Base-by-base conservation (phyloP, 2,113 vertebrate genomes). In the Takifugu bimaculatus region DNA sequence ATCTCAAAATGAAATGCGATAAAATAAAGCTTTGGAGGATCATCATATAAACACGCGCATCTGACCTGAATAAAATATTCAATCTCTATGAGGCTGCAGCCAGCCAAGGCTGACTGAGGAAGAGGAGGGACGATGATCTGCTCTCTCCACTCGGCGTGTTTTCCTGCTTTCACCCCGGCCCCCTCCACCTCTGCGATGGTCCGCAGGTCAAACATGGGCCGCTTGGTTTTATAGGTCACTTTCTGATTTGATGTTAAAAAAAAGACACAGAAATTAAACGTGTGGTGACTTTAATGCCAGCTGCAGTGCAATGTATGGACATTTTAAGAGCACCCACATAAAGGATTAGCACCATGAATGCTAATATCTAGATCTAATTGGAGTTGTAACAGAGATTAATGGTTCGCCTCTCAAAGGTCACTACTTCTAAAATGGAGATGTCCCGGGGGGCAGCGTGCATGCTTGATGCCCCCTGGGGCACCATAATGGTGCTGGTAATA, bases 141-240 rank as follows among this genome's bases (percentile, higher is more conserved):
- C 81, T 98, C 96, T 53, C 77, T 92, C 97, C 97, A 99, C 51
- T 96, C 93, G 0, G 96, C 94, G 0, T 91, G 93, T 60, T 95
- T 94, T 80, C 97, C 97, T 10, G 93, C 96, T 75, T 97, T 97
- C 60, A 96, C 95, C 0, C 92, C 91, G 0, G 93, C 93, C 2
- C 96, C 95, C 75, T 98, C 95, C 68, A 98, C 94, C 74, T 98
- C 96, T 0, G 94, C 96, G 0, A 99, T 94, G 76, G 95, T 94
- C 81, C 97, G 90, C 78, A 98, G 82, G 65, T 99, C 96, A 0
- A 92, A 93, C 76, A 97, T 83, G 71, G 91, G 91, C 59, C 95
- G 92, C 81, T 94, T 95, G 73, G 93, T 92, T 81, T 92, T 96
- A 28, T 98, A 99, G 28, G 94, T 94, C 57, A 98, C 94, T 90